Evolutionary conservation across 2,888 invertebrate genomes (phyloP), one percentile per base, ranked within the genome.

Genomic region (Nomada ferruginata): DNA sequence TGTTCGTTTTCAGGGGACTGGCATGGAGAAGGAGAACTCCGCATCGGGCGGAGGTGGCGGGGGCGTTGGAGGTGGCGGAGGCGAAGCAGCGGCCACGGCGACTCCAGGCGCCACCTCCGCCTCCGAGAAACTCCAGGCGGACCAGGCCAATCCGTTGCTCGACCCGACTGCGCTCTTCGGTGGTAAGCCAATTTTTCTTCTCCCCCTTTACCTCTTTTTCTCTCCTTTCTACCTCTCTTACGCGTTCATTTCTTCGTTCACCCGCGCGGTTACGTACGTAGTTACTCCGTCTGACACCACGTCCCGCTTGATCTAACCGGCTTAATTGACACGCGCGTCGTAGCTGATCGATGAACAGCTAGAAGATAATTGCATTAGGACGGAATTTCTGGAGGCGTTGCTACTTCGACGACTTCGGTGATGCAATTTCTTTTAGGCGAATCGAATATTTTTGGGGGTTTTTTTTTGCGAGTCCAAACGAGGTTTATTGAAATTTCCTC

Each of bases 121-220:
- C 96, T 96, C 94, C 95, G 96, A 94, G 94, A 95, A 94, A 94
- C 95, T 92, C 89, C 93, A 91, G 91, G 93, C 93, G 95, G 95
- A 94, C 94, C 94, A 94, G 94, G 94, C 94, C 93, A 94, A 91
- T 94, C 96, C 96, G 86, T 95, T 97, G 89, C 95, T 97, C 94
- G 97, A 97, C 94, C 97, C 97, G 89, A 97, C 97, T 91, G 96
- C 96, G 86, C 95, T 97, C 87, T 96, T 97, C 92, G 96, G 96
- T 94, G 95, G 95, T 95, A 91, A 94, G 95, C 93, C 80, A 92
- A 85, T 85, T 85, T 83, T 84, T 83, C 82, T 73, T 55, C 23
- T 63, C 53, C 50, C 57, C 15, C 1, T 57, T 36, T 44, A 11
- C 13, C 23, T 50, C 20, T 57, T 44, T 53, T 18, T 50, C 9